Evolutionary conservation across 2,113 vertebrate species (phyloP).

Genomic region (Ondatra zibethicus): DNA sequence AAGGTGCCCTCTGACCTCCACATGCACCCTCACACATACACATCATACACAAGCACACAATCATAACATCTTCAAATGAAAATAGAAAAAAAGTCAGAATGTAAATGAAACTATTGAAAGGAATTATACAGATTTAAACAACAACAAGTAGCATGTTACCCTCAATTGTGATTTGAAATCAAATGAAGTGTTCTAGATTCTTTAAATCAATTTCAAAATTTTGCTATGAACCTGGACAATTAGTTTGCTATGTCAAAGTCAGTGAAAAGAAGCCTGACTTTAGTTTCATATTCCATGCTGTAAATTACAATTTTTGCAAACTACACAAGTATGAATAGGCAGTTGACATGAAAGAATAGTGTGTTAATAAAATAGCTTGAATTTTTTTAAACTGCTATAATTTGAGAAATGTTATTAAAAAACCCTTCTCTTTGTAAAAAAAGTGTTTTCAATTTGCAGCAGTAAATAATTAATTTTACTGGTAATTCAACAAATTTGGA

Average conservation of each 20-base stretch:
- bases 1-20: not conserved
- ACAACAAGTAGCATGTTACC: not conserved
- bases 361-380: not conserved
- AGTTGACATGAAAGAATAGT: not conserved
- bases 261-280: conserved; percentile 28
- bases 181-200: conserved; percentile 10
- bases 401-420: not conserved
- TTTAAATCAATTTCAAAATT: conserved; percentile 16
- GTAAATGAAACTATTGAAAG: conserved; percentile 35
- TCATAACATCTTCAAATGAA: not conserved
- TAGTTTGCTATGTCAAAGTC: not conserved
- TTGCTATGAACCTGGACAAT: conserved; percentile 28
- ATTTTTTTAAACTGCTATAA: not conserved
- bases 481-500: not conserved
- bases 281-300: not conserved
- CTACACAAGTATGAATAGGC: not conserved
- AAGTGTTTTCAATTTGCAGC: not conserved
- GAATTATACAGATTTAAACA: conserved; percentile 10
- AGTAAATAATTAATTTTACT: conserved; percentile 11
- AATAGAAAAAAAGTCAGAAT: not conserved
- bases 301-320: conserved; percentile 52
- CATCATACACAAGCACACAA: not conserved
- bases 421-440: not conserved
- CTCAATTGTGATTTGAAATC: conserved; percentile 6
- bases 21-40: not conserved